Base-by-base conservation (phyloP, 2,113 vertebrate species). In the Suricata suricatta region DNA sequence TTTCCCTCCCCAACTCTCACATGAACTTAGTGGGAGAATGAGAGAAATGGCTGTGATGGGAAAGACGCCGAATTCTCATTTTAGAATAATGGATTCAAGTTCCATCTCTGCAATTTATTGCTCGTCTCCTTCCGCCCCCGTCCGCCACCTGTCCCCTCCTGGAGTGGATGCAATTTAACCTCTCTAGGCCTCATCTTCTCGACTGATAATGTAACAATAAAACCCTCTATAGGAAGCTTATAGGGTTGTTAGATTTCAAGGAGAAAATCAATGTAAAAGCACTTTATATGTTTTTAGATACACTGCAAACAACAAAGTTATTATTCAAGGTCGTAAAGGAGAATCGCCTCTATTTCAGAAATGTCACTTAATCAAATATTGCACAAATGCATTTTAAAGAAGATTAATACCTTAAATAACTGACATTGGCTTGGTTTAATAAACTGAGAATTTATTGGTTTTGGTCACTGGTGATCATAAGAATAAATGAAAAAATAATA, bases 211-310 rank as follows among this genome's bases (percentile, higher is more conserved):
- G 63, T 14, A 68, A 23, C 9, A 50, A 1, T 27, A 80, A 93
- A 76, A n/a, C 50, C 25, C 15, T 72, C 90, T 29, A 5, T 31
- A 21, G 25, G 16, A 5, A 52, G 64, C 14, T 17, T 21, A 38
- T 3, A 68, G 0, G 7, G 47, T 52, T 79, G 71, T 47, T 85
- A 94, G 88, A 79, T 88, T 91, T 81, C 72, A 95, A 86, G 38
- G 69, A 84, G 76, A 96, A 97, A 97, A 89, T 92, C 87, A 89
- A 60, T 83, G 33, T 27, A 16, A 93, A 95, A 93, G 25, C 63
- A 79, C 82, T 96, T 88, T 17, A 14, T 50, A 11, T 80, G 76
- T 50, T 92, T 96, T 89, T 64, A 93, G 96, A 76, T 60, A 71
- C 10, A 72, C 3, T 63, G 47, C 41, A 86, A 66, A 79, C 13